Evolutionary conservation across 2,113 vertebrate species (phyloP).

Genomic region (Pterocles orientalis): DNA sequence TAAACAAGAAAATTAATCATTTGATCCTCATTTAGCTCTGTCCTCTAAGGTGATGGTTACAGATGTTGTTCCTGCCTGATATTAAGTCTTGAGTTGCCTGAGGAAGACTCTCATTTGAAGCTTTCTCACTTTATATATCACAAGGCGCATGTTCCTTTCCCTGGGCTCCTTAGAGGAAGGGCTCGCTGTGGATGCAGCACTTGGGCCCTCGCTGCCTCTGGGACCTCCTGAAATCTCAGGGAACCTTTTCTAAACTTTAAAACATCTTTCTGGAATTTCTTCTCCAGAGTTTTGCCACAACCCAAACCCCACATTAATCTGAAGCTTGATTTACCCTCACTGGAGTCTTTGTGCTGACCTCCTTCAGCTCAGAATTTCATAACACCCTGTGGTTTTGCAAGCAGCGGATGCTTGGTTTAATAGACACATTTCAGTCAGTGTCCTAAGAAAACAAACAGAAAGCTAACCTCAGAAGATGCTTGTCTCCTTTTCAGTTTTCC

Average conservation of each 20-base stretch:
- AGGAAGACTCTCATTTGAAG: neutral
- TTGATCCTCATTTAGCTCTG: neutral
- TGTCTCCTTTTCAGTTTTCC: neutral
- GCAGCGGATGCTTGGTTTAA: neutral
- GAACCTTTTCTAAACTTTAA: neutral
- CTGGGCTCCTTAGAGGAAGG: neutral
- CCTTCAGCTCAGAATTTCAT: neutral
- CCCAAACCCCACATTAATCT: neutral
- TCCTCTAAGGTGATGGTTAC: neutral
- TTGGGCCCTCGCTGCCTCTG: neutral
- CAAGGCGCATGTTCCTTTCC: neutral
- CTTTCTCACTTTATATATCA: neutral
- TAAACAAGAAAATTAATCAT: conserved; percentile 16
- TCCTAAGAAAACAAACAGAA: neutral
- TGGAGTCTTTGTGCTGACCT: neutral
- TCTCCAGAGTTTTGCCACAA: neutral
- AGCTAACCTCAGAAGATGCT: neutral
- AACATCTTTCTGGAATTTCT: neutral
- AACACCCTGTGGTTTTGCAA: neutral
- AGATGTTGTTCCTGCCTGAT: neutral
- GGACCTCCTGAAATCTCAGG: neutral
- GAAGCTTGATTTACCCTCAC: neutral
- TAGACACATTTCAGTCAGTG: neutral
- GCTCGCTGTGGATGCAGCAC: neutral
- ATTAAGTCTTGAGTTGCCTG: neutral